Conservation (phyloP, 2,888 invertebrate species). For the Sesia apiformis region DNA sequence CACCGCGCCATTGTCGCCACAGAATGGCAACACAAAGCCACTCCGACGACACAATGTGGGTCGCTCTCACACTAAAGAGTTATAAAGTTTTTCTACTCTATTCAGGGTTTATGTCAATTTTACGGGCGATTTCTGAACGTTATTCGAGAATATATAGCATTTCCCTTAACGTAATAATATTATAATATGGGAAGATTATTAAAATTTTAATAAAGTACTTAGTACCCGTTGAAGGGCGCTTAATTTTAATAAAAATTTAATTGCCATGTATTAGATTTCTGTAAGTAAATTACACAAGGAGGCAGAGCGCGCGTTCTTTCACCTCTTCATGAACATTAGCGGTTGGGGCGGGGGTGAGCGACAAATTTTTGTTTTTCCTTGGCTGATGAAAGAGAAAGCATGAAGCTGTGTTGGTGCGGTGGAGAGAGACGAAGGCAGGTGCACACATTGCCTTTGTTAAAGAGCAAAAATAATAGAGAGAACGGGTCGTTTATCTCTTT, state of each 20-base stretch:
- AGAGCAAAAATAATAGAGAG: constrained; percentile 74
- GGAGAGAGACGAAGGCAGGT: constrained; percentile 63
- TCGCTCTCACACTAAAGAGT: constrained; percentile 35
- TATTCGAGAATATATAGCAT: background rate
- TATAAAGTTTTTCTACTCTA: constrained; percentile 49
- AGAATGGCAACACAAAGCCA: constrained; percentile 56
- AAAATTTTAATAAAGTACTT: constrained; percentile 58
- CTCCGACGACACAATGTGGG: constrained; percentile 25
- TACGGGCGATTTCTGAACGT: constrained; percentile 21
- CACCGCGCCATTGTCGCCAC: constrained; percentile 59
- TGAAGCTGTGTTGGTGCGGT: constrained; percentile 15
- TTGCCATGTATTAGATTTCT: constrained; percentile 68
- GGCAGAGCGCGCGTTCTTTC: constrained; percentile 49
- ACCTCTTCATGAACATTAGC: constrained; percentile 58
- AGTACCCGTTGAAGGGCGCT: constrained; percentile 43
- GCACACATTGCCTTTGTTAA: constrained; percentile 72
- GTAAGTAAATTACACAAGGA: constrained; percentile 64
- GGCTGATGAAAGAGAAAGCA: constrained; percentile 37
- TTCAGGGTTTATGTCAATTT: constrained; percentile 33
- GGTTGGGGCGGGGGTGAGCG: constrained; percentile 47
- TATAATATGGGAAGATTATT: constrained; percentile 30
- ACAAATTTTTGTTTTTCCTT: constrained; percentile 69
- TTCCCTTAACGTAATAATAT: too few species aligned
- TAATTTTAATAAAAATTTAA: constrained; percentile 68
- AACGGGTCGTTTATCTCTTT: constrained; percentile 73